Evolutionary conservation across 2,797 vertebrate genomes (phyloP), one percentile per base, ranked within the genome.

Genomic region (Dallia pectoralis): DNA sequence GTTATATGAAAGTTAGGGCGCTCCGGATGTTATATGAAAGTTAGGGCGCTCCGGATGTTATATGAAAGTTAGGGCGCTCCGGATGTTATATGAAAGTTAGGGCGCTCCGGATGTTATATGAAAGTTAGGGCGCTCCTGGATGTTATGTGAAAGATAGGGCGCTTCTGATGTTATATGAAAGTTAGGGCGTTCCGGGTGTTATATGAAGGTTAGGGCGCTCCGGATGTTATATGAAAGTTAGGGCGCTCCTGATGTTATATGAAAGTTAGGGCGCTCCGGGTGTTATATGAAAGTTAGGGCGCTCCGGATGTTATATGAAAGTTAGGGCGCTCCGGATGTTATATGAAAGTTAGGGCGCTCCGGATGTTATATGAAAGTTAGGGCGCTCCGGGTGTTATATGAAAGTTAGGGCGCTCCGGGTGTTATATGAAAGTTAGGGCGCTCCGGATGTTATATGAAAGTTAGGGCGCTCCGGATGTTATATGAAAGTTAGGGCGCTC

Each of bases 181-280:
- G 82, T 91, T 87, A 90, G 84, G 83, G 90, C 88, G n/a, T n/a
- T n/a, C n/a, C n/a, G n/a, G 89, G 89, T 89, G 88, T 88, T 92
- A 87, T 89, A 89, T 89, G 83, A 85, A 89, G 81, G 82, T 91
- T 87, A 90, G 84, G 83, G 90, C 88, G n/a, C n/a, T n/a, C n/a
- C n/a, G n/a, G 89, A 89, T 89, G 88, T 88, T 92, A 87, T 89
- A 89, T 89, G 83, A 85, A 89, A 82, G 82, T 91, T 87, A 90
- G 84, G 83, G 90, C 88, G n/a, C n/a, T n/a, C n/a, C n/a, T 90
- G 89, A 89, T 89, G 88, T 88, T 92, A 87, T 89, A 89, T 89
- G 83, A 85, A 89, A 82, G 82, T 91, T 87, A 90, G 84, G 83
- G 90, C 88, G n/a, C n/a, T n/a, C n/a, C n/a, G n/a, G 89, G 89